A percentile compares a stretch with the other conserved stretches of the same genome.
Evolutionary conservation across 1,140 invertebrate genomes (phyloP).

Genomic region (Drosophila arizonae): DNA sequence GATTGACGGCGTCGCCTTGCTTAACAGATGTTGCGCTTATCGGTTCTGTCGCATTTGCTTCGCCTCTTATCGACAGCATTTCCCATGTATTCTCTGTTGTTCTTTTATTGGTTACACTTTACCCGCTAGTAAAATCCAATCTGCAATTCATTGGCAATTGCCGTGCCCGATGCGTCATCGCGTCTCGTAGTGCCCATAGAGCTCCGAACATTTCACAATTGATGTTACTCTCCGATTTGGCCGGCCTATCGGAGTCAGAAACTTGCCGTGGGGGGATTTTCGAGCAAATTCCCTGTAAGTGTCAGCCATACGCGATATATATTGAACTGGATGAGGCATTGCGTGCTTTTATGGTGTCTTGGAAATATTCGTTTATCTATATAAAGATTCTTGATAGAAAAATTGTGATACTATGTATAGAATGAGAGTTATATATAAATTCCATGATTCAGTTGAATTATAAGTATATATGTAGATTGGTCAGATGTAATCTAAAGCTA

Average conservation of each 20-base stretch:
- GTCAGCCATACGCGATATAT: too few species aligned
- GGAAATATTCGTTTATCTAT: background rate
- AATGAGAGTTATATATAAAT: too few species aligned
- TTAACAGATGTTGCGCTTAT: slow-evolving; percentile 47
- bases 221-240: slow-evolving; percentile 22
- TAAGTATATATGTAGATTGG: too few species aligned
- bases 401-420: background rate
- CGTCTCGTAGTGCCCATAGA: slow-evolving; percentile 17
- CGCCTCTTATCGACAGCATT: slow-evolving; percentile 41
- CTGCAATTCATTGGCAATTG: slow-evolving; percentile 28
- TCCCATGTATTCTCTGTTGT: slow-evolving; percentile 29
- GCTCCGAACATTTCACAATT: slow-evolving; percentile 6
- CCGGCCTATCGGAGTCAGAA: background rate
- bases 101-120: slow-evolving; percentile 42
- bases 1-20: slow-evolving; percentile 13
- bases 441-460: too few species aligned
- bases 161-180: background rate
- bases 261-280: slow-evolving; percentile 4
- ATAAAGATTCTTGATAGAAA: background rate
- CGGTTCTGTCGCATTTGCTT: slow-evolving; percentile 18
- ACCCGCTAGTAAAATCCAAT: slow-evolving; percentile 32
- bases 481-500: too few species aligned
- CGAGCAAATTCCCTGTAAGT: slow-evolving; percentile 1
- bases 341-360: too few species aligned
- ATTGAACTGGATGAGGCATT: background rate